These are phyloP conservation scores for Polietes domitor DNA, from an alignment of 2,888 invertebrate genomes.

Conservation along the genomic window DNA sequence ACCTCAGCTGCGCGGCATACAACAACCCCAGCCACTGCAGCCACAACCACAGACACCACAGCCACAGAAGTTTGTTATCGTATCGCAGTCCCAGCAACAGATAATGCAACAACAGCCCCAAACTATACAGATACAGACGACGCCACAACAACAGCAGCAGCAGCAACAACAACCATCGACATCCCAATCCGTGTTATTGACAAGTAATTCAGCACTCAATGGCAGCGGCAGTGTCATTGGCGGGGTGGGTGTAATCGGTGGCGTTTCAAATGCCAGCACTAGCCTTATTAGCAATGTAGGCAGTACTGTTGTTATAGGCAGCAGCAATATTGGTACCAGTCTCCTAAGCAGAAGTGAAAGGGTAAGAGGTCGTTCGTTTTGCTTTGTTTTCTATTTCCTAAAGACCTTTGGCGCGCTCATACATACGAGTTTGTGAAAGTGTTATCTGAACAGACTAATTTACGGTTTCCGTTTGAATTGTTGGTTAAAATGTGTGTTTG, in stretches of 20 bases:
- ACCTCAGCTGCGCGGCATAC: slow-evolving; percentile 76
- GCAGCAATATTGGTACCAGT: slow-evolving; percentile 54
- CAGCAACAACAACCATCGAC: slow-evolving; percentile 71
- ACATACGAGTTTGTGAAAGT: not conserved
- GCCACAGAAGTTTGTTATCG: slow-evolving; percentile 77
- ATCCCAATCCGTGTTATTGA: slow-evolving; percentile 70
- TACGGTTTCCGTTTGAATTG: slow-evolving; percentile 50
- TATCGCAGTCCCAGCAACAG: slow-evolving; percentile 73
- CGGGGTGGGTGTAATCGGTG: slow-evolving; percentile 8
- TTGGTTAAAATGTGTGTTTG: slow-evolving; percentile 12
- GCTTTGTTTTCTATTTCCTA: slow-evolving; percentile 2
- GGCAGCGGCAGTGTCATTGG: slow-evolving; percentile 50
- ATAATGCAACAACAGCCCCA: slow-evolving; percentile 70
- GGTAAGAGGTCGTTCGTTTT: slow-evolving; percentile 57
- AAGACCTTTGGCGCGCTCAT: not conserved
- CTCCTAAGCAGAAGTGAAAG: slow-evolving; percentile 66
- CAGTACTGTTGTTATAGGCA: slow-evolving; percentile 61
- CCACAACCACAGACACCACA: slow-evolving; percentile 56
- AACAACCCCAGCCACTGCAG: slow-evolving; percentile 70
- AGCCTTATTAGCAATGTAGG: slow-evolving; percentile 54
- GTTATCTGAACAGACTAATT: slow-evolving; percentile 27
- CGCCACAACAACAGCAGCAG: slow-evolving; percentile 62
- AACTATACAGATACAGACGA: slow-evolving; percentile 63
- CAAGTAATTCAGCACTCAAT: slow-evolving; percentile 60
- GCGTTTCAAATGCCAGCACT: slow-evolving; percentile 30